Conservation (phyloP, 2,888 invertebrate genomes). For the Thera obeliscata region DNA sequence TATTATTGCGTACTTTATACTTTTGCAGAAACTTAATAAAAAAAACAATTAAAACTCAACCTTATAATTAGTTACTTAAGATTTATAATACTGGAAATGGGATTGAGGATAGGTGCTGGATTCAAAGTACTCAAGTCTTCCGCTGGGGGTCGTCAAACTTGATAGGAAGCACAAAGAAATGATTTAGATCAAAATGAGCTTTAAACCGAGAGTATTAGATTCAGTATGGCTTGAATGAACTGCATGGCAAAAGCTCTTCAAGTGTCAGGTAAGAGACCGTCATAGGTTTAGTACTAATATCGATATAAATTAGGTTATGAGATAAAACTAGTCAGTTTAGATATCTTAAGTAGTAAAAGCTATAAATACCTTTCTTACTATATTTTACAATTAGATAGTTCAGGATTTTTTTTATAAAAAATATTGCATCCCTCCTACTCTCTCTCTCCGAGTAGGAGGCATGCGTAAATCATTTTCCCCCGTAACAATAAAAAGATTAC, state of each 20-base stretch:
- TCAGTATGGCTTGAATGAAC: neutral
- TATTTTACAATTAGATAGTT: neutral
- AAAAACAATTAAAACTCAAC: slow-evolving; percentile 26
- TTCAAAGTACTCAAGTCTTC: slow-evolving; percentile 48
- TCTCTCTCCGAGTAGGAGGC: too few species aligned
- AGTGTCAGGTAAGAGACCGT: neutral
- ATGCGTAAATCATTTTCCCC: too few species aligned
- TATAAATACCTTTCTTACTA: neutral
- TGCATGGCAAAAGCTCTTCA: neutral
- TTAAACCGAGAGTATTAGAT: neutral
- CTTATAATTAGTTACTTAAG: slow-evolving; percentile 21
- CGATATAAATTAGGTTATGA: neutral
- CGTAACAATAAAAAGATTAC: too few species aligned
- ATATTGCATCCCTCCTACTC: too few species aligned
- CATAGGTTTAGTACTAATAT: neutral
- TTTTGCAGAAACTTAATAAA: slow-evolving; percentile 40
- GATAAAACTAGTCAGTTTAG: neutral
- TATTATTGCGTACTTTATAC: slow-evolving; percentile 48
- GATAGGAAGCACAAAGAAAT: slow-evolving; percentile 4
- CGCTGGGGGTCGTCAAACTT: slow-evolving; percentile 54
- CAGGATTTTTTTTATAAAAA: too few species aligned
- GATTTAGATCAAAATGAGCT: slow-evolving; percentile 5
- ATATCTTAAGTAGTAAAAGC: neutral
- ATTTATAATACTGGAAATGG: slow-evolving; percentile 25
- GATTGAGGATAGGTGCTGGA: slow-evolving; percentile 39